phyloP scores from a whole-genome alignment of 2,888 invertebrate genomes.

The Lithophane semibrunnea region DNA sequence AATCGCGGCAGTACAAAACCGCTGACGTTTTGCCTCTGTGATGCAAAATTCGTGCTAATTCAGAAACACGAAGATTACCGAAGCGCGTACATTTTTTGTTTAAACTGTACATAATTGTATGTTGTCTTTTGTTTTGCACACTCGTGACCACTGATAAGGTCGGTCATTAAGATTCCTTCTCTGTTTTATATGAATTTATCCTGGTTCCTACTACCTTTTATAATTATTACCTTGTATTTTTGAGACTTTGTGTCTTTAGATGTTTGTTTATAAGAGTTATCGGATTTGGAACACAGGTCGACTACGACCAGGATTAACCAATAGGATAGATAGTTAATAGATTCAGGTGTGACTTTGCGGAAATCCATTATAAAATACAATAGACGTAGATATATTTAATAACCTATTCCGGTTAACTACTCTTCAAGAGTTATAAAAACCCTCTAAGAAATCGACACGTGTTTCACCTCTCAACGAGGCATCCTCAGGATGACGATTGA shows the following conservation, averaged over 20 bases:
- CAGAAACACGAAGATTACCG: too few relatives aligned
- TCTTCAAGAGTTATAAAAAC: too few relatives aligned
- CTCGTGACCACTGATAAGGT: constrained; percentile 8
- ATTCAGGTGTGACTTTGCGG: too few relatives aligned
- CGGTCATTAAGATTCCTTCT: background rate
- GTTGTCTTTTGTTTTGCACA: background rate
- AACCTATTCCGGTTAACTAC: too few relatives aligned
- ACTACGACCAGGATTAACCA: background rate
- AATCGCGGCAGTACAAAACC: background rate
- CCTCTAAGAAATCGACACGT: too few relatives aligned
- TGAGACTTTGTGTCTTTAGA: background rate
- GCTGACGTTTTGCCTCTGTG: background rate
- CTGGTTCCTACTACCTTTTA: background rate
- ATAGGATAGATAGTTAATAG: too few relatives aligned
- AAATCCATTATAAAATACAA: too few relatives aligned
- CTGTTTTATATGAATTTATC: background rate
- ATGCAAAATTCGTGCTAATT: background rate
- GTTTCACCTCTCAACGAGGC: too few relatives aligned
- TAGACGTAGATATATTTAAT: too few relatives aligned
- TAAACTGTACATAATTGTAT: background rate
- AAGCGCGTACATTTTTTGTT: background rate
- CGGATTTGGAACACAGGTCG: background rate
- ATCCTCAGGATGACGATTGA: too few relatives aligned
- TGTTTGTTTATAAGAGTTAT: too few relatives aligned
- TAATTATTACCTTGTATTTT: background rate